Conservation (phyloP, 1,140 invertebrate species). For the Zaprionus davidi region DNA sequence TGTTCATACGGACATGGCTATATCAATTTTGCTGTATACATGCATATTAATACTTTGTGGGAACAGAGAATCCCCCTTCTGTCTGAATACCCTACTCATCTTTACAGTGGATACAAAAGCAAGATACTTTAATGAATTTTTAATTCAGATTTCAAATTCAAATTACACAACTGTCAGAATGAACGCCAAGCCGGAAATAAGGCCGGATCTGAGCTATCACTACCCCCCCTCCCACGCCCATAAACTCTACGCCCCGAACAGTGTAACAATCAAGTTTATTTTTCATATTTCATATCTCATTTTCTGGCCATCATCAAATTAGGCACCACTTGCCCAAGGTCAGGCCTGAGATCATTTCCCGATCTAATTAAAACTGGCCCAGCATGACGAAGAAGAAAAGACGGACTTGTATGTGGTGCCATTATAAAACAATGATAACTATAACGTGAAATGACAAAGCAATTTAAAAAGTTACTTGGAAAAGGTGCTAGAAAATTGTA, state of each 20-base stretch:
- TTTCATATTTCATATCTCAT: not conserved
- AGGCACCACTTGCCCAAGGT: not conserved
- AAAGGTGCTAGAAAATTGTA: too few species aligned
- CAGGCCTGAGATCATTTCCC: conserved; percentile 25
- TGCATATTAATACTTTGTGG: too few species aligned
- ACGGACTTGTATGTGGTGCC: not conserved
- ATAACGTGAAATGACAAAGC: not conserved
- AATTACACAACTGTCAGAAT: conserved; percentile 36
- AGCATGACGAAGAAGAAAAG: not conserved
- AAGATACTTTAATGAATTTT: too few species aligned
- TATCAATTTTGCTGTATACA: too few species aligned
- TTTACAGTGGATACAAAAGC: too few species aligned
- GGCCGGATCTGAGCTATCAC: conserved; percentile 19
- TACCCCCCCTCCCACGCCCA: too few species aligned
- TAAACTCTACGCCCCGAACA: not conserved
- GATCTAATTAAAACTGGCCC: conserved; percentile 7
- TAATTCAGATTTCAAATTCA: conserved; percentile 17
- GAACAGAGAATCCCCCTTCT: too few species aligned
- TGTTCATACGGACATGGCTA: too few species aligned
- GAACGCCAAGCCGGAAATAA: conserved; percentile 29
- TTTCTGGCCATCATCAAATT: conserved; percentile 36
- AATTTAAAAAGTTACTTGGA: too few species aligned
- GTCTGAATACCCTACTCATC: too few species aligned
- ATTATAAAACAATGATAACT: not conserved
- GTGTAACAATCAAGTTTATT: too few species aligned